Base-by-base conservation (phyloP, 2,888 invertebrate species). In the Azorinus chamasolen region DNA sequence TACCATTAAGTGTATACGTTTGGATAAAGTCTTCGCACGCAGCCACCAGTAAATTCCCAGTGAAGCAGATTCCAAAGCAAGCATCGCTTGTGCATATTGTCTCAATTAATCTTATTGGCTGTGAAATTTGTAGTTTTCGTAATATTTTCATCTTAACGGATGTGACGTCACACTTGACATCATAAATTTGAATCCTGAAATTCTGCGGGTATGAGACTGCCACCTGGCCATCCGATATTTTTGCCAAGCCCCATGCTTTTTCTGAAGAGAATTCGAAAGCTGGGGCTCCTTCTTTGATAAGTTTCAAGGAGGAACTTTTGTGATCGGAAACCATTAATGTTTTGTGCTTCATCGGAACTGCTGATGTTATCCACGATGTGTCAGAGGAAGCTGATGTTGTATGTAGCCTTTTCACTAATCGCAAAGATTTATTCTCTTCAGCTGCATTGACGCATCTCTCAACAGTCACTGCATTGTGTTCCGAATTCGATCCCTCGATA, bases 121-220 rank as follows among this genome's bases (percentile, higher is more conserved):
- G 50, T 10, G 10, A 4, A 32, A 32, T 32, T 32, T 32, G 32
- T 6, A 32, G 32, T 32, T 32, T 32, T 14, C 69, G 57, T 22
- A 59, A 27, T 5, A 79, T 55, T 16, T 66, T 63, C 8, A 75
- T n/a, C 39, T 71, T 79, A 6, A 75, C 16, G 0, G 66, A n/a
- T n/a, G 69, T 50, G 16, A 43, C 64, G 20, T 61, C 71, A 32
- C 41, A 53, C 32, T 70, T 50, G 1, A 68, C 53, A 14, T 73
- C 65, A 25, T 69, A 78, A 5, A 78, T 57, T 14, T 73, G 65
- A 10, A 79, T 48, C 12, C 50, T 20, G 20, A 48, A 54, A 43
- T 79, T 74, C 39, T 75, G 74, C n/a, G 79, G 79, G 22, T 71
- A 75, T n/a, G 79, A 64, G 3, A 75, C 71, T 32, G 63, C 79